These are phyloP conservation scores for Serripes groenlandicus DNA, from an alignment of 2,888 invertebrate genomes.

Conservation along the genomic window DNA sequence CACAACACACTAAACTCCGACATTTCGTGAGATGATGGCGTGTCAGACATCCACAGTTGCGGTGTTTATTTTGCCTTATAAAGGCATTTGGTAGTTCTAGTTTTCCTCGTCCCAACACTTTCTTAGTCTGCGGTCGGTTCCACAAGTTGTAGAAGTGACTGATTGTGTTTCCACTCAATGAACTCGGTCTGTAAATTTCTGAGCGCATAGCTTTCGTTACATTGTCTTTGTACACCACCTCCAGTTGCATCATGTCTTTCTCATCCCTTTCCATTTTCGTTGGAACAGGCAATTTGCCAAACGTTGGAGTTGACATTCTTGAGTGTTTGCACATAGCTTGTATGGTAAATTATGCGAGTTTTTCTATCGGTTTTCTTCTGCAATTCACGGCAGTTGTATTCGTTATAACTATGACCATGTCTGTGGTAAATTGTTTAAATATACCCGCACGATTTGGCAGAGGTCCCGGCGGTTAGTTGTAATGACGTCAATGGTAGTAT, in stretches of 20 bases:
- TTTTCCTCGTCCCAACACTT: slow-evolving; percentile 49
- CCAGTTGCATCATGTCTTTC: no score
- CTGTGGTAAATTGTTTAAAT: neutral
- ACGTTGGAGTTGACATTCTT: neutral
- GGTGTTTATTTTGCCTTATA: slow-evolving; percentile 46
- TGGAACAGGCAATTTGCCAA: neutral
- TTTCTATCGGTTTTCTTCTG: no score
- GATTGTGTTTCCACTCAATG: slow-evolving; percentile 40
- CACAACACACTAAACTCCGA: neutral
- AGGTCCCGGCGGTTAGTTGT: neutral
- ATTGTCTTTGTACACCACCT: no score
- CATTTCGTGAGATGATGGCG: slow-evolving; percentile 33
- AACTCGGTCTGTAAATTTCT: neutral
- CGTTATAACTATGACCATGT: no score
- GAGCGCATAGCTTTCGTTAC: no score
- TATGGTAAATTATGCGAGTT: no score
- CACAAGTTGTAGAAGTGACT: slow-evolving; percentile 51
- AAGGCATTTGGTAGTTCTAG: slow-evolving; percentile 53
- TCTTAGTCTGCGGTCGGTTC: slow-evolving; percentile 31
- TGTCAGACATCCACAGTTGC: slow-evolving; percentile 59
- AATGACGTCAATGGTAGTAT: slow-evolving; percentile 2
- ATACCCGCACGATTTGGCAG: neutral
- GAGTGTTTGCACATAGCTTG: neutral
- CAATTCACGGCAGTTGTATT: no score
- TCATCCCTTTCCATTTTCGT: neutral